phyloP scores from a whole-genome alignment of 2,888 invertebrate genomes.

The Agriopis leucophaearia region DNA sequence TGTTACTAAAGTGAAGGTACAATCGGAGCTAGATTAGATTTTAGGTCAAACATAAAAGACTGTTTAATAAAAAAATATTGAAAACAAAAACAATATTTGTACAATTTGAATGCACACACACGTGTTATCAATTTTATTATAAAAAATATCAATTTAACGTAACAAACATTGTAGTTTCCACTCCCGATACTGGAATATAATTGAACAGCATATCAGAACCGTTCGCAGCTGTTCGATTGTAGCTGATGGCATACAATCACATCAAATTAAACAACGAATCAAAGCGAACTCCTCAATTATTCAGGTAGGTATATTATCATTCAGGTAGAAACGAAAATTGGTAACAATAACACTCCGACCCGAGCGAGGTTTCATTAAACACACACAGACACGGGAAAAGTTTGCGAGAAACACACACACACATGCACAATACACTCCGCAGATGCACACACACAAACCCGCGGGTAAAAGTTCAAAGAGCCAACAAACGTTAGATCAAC shows the following conservation, averaged over 20 bases:
- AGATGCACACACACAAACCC: slow-evolving; percentile 2
- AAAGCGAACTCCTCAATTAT: slow-evolving; percentile 16
- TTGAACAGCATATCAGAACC: background rate
- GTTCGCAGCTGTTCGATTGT: background rate
- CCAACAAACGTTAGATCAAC: slow-evolving; percentile 26
- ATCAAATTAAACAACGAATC: slow-evolving; percentile 13
- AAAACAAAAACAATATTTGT: no score
- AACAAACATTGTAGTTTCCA: background rate
- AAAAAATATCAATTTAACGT: no score
- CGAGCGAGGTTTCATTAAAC: slow-evolving; percentile 28
- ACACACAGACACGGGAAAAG: slow-evolving; percentile 18
- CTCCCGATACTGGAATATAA: background rate
- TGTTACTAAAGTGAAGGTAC: no score
- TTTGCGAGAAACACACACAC: slow-evolving; percentile 1
- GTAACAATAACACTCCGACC: slow-evolving; percentile 34
- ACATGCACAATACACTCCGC: background rate
- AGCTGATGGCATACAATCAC: slow-evolving; percentile 5
- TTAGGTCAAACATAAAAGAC: no score
- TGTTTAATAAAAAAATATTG: no score
- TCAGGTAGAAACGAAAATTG: slow-evolving; percentile 34
- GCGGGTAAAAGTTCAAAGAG: slow-evolving; percentile 2
- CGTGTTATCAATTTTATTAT: background rate
- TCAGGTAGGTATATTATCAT: slow-evolving; percentile 13
- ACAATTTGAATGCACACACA: no score
- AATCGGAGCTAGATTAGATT: no score